These are phyloP conservation scores for Drosophila glabriapex DNA, from an alignment of 2,888 invertebrate species.

Conservation along the genomic window DNA sequence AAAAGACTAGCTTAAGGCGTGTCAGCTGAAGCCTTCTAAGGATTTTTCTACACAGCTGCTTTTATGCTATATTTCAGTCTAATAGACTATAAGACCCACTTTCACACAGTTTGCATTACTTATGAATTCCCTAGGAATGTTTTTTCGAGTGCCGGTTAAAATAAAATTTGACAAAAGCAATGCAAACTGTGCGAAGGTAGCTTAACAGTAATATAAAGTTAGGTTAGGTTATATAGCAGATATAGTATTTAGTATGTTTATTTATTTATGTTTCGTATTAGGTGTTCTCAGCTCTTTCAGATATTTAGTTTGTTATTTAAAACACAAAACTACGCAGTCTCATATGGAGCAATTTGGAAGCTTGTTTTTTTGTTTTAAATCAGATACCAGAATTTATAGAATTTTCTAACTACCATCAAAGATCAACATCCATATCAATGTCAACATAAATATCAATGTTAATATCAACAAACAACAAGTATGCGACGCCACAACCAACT, in stretches of 20 bases:
- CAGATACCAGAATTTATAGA: slow-evolving; percentile 63
- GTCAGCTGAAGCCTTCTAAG: slow-evolving; percentile 38
- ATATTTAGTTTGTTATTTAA: slow-evolving; percentile 38
- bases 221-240: slow-evolving; percentile 41
- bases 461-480: slow-evolving; percentile 38
- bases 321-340: slow-evolving; percentile 76
- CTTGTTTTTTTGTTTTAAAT: slow-evolving; percentile 43
- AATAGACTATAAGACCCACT: slow-evolving; percentile 50
- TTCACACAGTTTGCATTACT: slow-evolving; percentile 30
- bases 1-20: slow-evolving; percentile 30
- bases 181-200: slow-evolving; percentile 34
- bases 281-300: slow-evolving; percentile 7
- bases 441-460: slow-evolving; percentile 5
- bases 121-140: not conserved
- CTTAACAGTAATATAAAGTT: slow-evolving; percentile 39
- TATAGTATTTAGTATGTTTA: slow-evolving; percentile 38
- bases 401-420: slow-evolving; percentile 55
- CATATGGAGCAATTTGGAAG: slow-evolving; percentile 79
- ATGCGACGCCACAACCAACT: slow-evolving; percentile 68
- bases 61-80: slow-evolving; percentile 65
- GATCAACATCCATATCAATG: slow-evolving; percentile 29
- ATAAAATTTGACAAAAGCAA: not conserved
- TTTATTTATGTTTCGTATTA: slow-evolving; percentile 19
- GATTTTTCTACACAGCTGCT: slow-evolving; percentile 14
- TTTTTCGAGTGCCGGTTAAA: not conserved